Percentiles rank a stretch among this genome's conserved stretches.
Evolutionary conservation across 2,888 invertebrate genomes (phyloP).

Genomic region (Cantharis nigra): DNA sequence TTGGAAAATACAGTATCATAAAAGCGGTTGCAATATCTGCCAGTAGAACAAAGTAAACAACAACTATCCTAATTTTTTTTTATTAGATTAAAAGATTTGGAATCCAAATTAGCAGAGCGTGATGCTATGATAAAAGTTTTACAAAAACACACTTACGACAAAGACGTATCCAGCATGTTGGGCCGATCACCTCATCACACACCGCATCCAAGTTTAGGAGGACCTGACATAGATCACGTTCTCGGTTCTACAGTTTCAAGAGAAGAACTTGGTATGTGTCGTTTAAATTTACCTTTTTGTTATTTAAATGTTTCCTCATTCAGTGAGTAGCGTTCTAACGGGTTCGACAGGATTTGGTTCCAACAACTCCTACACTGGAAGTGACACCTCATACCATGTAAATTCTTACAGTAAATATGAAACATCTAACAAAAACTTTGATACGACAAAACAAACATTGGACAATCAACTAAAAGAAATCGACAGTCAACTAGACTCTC

Average conservation of each 20-base stretch:
- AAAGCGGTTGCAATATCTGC: too few relatives aligned
- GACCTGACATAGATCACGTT: constrained; percentile 57
- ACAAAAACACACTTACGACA: constrained; percentile 78
- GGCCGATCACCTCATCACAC: constrained; percentile 58
- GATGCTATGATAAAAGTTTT: constrained; percentile 90
- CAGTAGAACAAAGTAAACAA: too few relatives aligned
- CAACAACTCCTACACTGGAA: constrained; percentile 62
- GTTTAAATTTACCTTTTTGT: neutral
- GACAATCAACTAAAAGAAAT: constrained; percentile 82
- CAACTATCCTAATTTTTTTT: neutral
- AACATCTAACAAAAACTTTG: constrained; percentile 64
- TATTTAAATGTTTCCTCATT: constrained; percentile 33
- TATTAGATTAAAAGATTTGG: constrained; percentile 76
- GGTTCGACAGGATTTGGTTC: constrained; percentile 63
- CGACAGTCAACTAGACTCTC: constrained; percentile 75
- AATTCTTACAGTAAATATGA: constrained; percentile 57
- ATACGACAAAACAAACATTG: constrained; percentile 74
- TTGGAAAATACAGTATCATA: too few relatives aligned
- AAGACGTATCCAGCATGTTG: constrained; percentile 64
- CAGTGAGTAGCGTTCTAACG: constrained; percentile 64
- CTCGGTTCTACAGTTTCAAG: constrained; percentile 55
- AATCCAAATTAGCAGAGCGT: constrained; percentile 84
- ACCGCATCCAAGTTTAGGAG: constrained; percentile 58
- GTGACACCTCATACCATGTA: constrained; percentile 60
- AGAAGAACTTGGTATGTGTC: constrained; percentile 54